Base-by-base conservation (phyloP, 1,140 invertebrate species). In the Drosophila pectinifera region DNA sequence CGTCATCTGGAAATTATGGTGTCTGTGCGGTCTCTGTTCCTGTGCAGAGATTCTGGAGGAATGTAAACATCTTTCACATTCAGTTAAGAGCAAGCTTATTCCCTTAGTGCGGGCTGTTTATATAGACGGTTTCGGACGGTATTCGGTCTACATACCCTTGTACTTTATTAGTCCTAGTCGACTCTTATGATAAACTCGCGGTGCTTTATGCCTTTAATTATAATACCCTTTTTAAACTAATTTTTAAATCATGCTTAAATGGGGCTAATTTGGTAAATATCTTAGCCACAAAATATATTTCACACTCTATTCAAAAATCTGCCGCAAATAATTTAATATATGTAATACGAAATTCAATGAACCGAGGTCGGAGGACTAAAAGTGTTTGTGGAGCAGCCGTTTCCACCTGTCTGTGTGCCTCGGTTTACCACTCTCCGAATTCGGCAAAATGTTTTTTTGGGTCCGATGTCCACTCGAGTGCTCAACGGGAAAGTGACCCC, bases 301-400 rank as follows among this genome's bases (percentile, higher is more conserved):
- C 58, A 13, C 72, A 79, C 77, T 67, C 41, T 57, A 41, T 72
- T 20, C 42, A 1, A 42, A 39, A 36, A 55, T 74, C 70, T 61
- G 80, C 56, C 72, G 81, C 72, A 83, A 88, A 88, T 89, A 72
- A 77, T 84, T 84, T 80, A 78, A 80, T 80, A 89, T 84, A 89
- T 88, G 63, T 75, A 68, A 89, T 89, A 49, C 53, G 26, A 72
- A 68, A 84, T 48, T 77, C 84, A 88, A 24, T 88, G 80, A 88
- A 80, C 77, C 84, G 74, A 57, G 38, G 39, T 22, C 80, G 61
- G 34, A 48, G 68, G 62, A 51, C 73, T 65, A 73, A 88, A 84
- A 70, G 54, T 77, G 72, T 76, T 39, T 55, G 36, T 43, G 41
- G 53, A 34, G 18, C 20, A 42, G 56, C 28, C 36, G 53, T 61